Evolutionary conservation across 2,113 vertebrate species (phyloP), one percentile per base, ranked within the genome.

Genomic region (Toxostoma redivivum): DNA sequence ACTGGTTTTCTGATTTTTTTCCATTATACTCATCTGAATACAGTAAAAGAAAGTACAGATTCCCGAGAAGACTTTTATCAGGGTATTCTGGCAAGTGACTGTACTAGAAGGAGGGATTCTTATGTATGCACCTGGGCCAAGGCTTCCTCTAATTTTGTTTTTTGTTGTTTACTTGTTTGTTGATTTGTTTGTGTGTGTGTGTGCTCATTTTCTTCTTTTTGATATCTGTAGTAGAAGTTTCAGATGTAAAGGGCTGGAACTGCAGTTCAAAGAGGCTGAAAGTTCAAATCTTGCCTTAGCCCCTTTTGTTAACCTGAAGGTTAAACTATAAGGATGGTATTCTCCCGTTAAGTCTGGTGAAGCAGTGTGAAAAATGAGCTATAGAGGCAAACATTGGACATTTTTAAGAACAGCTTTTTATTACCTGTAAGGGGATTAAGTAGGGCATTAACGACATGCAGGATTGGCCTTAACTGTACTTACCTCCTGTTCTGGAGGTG

Each of bases 1-100:
- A 88, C 67, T 60, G 47, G 9, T 56, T 92, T 81, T 74, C 11
- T 70, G 53, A 93, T 61, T 80, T 79, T 53, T 94, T 92, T 74
- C 76, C 56, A 25, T 86, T 77, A 56, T 54, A 78, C 56, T 93
- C 19, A 53, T 86, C 33, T 83, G 25, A 86, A 92, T 66, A 58
- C 30, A 73, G 48, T 45, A 83, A 81, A n/a, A 86, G 37, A 92
- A 87, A 66, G 9, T 78, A 35, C 12, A 9, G 14, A 86, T 92
- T 92, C 40, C 67, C 51, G 51, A 40, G 47, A 70, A 93, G 42
- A 62, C 17, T 83, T 92, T 85, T 86, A 62, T 11, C 6, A 42
- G 66, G 8, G 7, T 77, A 35, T 80, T 50, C 54, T 86, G 71
- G 28, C 66, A 65, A 88, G 31, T 42, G 45, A 50, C 44, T 61